Evolutionary conservation across 2,113 vertebrate species (phyloP).

Genomic region (Nicator chloris): DNA sequence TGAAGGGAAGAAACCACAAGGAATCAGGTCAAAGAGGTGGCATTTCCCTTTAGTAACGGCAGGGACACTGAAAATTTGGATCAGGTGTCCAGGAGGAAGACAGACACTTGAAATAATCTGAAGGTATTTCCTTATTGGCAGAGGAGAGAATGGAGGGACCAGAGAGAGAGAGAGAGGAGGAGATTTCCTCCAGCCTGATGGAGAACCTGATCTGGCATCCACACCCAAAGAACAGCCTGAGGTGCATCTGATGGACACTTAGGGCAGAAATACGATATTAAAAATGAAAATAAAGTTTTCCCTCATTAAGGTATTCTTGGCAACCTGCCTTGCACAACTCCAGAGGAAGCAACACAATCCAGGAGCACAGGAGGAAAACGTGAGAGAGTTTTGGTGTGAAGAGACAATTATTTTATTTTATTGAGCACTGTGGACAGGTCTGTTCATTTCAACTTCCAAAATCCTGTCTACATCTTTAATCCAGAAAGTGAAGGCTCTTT

Average conservation of each 20-base stretch:
- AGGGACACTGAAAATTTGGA: not conserved
- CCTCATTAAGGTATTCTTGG: not conserved
- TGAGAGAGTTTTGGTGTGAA: not conserved
- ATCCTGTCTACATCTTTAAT: not conserved
- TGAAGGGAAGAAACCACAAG: not conserved
- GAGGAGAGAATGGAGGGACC: not conserved
- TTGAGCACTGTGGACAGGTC: not conserved
- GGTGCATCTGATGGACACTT: not conserved
- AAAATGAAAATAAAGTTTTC: not conserved
- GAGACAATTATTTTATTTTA: not conserved
- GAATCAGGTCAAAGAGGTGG: not conserved
- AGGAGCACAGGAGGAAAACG: not conserved
- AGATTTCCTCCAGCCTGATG: not conserved
- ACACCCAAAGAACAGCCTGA: not conserved
- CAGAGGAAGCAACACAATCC: not conserved
- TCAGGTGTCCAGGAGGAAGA: not conserved
- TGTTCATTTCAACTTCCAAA: not conserved
- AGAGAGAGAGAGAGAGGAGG: not conserved
- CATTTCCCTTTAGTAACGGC: not conserved
- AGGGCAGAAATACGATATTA: rapidly evolving
- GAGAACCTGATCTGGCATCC: not conserved
- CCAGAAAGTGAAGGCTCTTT: not conserved
- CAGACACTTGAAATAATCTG: not conserved
- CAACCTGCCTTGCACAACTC: not conserved
- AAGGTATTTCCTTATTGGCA: not conserved